A percentile compares a stretch with the other conserved stretches of the same genome.
Conservation (phyloP, 2,888 invertebrate species). For the Chloromyia formosa region DNA sequence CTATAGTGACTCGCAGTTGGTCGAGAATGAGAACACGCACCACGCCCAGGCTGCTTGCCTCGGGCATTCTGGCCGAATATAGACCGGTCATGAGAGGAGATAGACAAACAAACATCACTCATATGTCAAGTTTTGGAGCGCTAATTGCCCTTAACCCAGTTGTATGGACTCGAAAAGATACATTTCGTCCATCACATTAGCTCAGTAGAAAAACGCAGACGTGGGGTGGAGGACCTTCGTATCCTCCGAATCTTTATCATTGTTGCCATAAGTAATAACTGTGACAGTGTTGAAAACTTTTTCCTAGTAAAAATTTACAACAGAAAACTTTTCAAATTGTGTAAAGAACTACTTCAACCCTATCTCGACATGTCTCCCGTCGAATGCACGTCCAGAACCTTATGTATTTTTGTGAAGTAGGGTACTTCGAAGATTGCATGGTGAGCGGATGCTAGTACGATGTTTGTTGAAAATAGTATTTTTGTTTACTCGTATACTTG, state of each 20-base stretch:
- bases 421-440: neutral
- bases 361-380: neutral
- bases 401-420: neutral
- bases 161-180: neutral
- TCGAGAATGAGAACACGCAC: too few species aligned
- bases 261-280: neutral
- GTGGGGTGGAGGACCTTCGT: neutral
- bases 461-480: neutral
- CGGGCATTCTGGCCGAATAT: too few species aligned
- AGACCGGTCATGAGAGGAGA: too few species aligned
- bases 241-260: too few species aligned
- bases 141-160: neutral
- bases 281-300: neutral
- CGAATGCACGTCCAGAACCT: neutral
- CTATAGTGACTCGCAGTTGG: too few species aligned
- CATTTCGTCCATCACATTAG: neutral
- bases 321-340: constrained; percentile 17
- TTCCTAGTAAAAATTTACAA: neutral
- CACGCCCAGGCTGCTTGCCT: too few species aligned
- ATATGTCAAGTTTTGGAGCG: too few species aligned
- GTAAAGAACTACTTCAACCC: constrained; percentile 3
- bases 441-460: neutral
- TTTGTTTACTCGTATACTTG: neutral
- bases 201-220: neutral
- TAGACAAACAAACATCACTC: too few species aligned